phyloP scores from a whole-genome alignment of 2,797 vertebrate species.

The Eulemur mongoz region DNA sequence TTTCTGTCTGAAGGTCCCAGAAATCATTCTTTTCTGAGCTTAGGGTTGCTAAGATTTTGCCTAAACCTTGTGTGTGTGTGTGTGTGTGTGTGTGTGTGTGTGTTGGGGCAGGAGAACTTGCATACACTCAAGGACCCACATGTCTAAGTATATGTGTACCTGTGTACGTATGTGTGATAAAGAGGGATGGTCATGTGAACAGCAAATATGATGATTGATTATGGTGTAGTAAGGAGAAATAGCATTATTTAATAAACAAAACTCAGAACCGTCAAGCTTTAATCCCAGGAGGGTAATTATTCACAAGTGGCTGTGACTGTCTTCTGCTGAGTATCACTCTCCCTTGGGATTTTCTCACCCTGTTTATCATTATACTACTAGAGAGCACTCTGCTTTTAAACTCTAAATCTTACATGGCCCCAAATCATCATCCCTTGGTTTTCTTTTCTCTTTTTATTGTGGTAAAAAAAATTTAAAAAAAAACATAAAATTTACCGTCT shows the following conservation, averaged over 20 bases:
- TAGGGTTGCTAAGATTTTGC: not conserved
- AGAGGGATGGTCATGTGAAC: not conserved
- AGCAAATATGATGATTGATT: not conserved
- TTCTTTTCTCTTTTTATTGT: not conserved
- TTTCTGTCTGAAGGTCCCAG: not conserved
- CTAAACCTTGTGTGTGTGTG: not conserved
- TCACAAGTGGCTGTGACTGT: not conserved
- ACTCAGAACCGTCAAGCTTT: not conserved
- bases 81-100: not conserved
- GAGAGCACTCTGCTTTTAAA: not conserved
- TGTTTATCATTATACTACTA: not conserved
- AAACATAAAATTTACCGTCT: not conserved
- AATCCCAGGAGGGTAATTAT: slow-evolving; percentile 14
- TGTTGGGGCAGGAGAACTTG: not conserved
- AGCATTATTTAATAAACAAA: not conserved
- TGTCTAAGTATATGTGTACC: not conserved
- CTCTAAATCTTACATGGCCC: not conserved
- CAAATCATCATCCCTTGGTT: not conserved
- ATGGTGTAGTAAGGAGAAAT: not conserved
- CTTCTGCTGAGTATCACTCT: not conserved
- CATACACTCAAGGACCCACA: not conserved
- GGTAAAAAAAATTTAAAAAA: not conserved
- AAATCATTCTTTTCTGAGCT: not conserved
- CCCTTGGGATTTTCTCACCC: not conserved
- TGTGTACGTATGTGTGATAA: rapidly evolving